Evolutionary conservation across 2,113 vertebrate species (phyloP).

Genomic region (Catagonus wagneri): DNA sequence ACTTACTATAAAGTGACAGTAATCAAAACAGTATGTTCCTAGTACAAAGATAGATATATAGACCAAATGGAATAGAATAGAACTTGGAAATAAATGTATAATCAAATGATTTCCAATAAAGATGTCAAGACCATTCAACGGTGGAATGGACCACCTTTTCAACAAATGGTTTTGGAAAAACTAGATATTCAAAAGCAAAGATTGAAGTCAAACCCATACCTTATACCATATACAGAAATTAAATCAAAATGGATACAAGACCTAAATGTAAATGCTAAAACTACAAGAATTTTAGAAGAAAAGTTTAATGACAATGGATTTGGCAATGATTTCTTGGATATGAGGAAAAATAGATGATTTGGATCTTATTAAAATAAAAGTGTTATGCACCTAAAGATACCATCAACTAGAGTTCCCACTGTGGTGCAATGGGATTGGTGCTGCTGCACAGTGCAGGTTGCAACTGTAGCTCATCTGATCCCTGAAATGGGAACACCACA

Average conservation of each 20-base stretch:
- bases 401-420: background rate
- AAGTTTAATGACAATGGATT: background rate
- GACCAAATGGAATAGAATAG: background rate
- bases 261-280: background rate
- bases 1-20: background rate
- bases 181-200: background rate
- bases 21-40: background rate
- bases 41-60: background rate
- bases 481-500: too few species aligned
- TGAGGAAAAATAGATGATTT: background rate
- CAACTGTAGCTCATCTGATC: too few species aligned
- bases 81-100: background rate
- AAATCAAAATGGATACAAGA: background rate
- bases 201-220: background rate
- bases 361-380: background rate
- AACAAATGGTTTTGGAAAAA: background rate
- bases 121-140: background rate
- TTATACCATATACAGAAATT: background rate
- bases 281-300: background rate
- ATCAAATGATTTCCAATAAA: background rate
- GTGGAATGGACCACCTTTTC: background rate
- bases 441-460: too few species aligned
- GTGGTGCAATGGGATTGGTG: too few species aligned
- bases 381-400: background rate
- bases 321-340: background rate